Base-by-base conservation (phyloP, 2,113 vertebrate species). In the Desmodus rotundus region DNA sequence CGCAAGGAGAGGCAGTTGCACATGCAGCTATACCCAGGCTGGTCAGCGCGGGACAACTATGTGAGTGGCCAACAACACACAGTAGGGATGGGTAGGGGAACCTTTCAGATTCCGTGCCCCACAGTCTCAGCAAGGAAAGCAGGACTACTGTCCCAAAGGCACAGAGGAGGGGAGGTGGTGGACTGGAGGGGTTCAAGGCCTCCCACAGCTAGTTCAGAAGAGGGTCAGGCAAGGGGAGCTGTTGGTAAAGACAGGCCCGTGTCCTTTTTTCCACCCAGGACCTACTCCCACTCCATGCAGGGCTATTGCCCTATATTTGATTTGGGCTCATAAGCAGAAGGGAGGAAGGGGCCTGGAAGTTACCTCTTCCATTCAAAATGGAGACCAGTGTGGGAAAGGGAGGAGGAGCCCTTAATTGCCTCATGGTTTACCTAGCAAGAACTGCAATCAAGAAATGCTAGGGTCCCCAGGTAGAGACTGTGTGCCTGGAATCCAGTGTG, bases 11-110 rank as follows among this genome's bases (percentile, higher is more conserved):
- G 99, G 98, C 99, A 99, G 98, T 99, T 99, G 89, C 99, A 99
- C 98, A 99, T 99, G 99, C 99, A 99, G 98, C 99, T 99, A 8
- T 99, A 99, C 98, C 99, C 99, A 0, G 99, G 99, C 98, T 99
- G 99, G 99, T 99, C 99, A 22, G 99, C 99, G 70, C 98, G 99
- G 54, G 99, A 99, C 98, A 99, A 99, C 98, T 99, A 99, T 2
- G 99, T 99, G 98, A 99, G 99, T 99, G 88, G 38, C 88, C n/a
- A 3, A 50, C 0, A 1, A 9, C 20, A 36, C 0, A 41, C 10
- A 22, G 26, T 10, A 17, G 47, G 86, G 72, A 7, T 0, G 20
- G 73, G 38, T 2, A 11, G 43, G 74, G 73, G 65, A 54, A 7
- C 33, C 73, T 47, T 80, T 7, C 17, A 65, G 38, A 41, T 16